These are phyloP conservation scores for Poeciliopsis retropinna DNA, from an alignment of 2,113 vertebrate species.

Conservation along the genomic window DNA sequence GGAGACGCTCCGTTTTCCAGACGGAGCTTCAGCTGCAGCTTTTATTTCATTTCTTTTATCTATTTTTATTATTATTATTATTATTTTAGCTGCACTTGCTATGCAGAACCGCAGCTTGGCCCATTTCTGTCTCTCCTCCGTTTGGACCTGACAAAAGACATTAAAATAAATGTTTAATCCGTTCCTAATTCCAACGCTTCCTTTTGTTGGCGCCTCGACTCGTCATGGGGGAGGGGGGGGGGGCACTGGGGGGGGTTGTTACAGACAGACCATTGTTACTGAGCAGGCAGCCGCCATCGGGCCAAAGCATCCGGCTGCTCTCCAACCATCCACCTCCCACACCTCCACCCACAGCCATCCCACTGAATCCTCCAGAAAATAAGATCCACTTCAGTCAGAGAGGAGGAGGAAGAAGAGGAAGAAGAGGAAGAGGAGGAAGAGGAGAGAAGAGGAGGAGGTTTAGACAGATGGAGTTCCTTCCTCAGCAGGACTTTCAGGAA, in stretches of 20 bases:
- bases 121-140: constrained; percentile 19
- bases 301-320: constrained; percentile 38
- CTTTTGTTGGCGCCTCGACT: constrained; percentile 60
- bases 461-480: too few species aligned
- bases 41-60: too few species aligned
- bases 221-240: constrained; percentile 7
- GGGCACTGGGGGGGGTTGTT: constrained; percentile 21
- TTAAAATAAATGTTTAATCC: constrained; percentile 70
- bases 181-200: constrained; percentile 62
- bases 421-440: too few species aligned
- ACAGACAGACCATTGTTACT: constrained; percentile 64
- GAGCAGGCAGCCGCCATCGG: constrained; percentile 52
- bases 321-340: constrained; percentile 61
- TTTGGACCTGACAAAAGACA: constrained; percentile 58
- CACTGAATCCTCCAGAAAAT: constrained; percentile 31
- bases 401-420: constrained; percentile 5
- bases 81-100: constrained; percentile 17
- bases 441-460: too few species aligned
- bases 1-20: constrained; percentile 32
- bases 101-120: constrained; percentile 32
- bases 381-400: constrained; percentile 21
- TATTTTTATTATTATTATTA: too few species aligned
- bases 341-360: constrained; percentile 49
- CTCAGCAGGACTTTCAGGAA: too few species aligned
- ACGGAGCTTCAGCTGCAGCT: neutral